phyloP scores from a whole-genome alignment of 2,113 vertebrate genomes.

The Trinectes maculatus region DNA sequence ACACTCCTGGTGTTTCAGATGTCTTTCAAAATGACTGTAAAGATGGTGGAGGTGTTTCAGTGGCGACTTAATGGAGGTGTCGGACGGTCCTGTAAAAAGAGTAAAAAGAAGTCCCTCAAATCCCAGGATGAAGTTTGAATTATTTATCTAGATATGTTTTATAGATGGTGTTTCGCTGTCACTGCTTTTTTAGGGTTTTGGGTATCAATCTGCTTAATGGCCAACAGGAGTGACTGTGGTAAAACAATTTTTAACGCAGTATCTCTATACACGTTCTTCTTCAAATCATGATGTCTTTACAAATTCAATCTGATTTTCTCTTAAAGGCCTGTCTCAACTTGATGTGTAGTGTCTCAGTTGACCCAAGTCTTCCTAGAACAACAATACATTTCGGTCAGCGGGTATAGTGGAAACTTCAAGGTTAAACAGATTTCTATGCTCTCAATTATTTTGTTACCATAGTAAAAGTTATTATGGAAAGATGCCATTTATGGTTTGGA shows the following conservation, averaged over 20 bases:
- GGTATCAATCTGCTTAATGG: too few relatives aligned
- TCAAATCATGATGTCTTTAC: neutral
- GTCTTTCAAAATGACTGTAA: slow-evolving; percentile 28
- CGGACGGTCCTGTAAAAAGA: neutral
- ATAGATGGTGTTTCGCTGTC: too few relatives aligned
- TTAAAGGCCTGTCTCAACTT: neutral
- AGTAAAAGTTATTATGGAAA: neutral
- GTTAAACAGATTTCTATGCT: neutral
- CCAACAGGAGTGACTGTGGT: too few relatives aligned
- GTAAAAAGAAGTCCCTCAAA: neutral
- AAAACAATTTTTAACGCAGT: too few relatives aligned
- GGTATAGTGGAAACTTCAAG: neutral
- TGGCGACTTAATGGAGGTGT: neutral
- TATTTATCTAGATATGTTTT: too few relatives aligned
- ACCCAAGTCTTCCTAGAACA: neutral
- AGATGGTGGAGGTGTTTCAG: slow-evolving; percentile 4
- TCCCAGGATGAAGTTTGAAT: too few relatives aligned
- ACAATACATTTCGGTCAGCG: neutral
- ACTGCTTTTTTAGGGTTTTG: too few relatives aligned
- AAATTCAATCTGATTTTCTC: neutral
- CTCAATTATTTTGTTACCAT: too few relatives aligned
- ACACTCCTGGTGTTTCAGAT: slow-evolving; percentile 28
- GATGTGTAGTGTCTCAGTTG: neutral
- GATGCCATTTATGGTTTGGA: neutral
- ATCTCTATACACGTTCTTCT: too few relatives aligned